Evolutionary conservation across 2,888 invertebrate genomes (phyloP).

Genomic region (Gerris lacustris): DNA sequence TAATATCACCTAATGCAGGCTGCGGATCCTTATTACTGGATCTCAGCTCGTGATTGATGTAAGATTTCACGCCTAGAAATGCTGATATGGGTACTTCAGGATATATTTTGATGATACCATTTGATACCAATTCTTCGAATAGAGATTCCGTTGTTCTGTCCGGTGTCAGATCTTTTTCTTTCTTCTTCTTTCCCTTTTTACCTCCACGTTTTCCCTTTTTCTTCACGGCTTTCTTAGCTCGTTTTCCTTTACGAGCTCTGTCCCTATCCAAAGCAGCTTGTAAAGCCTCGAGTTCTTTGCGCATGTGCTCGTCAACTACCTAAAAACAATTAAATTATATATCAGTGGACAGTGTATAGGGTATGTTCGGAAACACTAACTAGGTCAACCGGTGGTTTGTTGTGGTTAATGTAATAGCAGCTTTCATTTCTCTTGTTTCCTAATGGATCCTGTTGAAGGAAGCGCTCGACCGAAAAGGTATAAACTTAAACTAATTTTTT

Average conservation of each 20-base stretch:
- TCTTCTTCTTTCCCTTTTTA: conserved; percentile 84
- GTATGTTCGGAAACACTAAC: no score
- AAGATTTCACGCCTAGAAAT: conserved; percentile 70
- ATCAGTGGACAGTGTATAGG: not conserved
- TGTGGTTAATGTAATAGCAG: no score
- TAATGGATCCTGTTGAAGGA: no score
- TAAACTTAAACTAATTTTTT: no score
- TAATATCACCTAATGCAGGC: conserved; percentile 62
- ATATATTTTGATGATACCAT: conserved; percentile 77
- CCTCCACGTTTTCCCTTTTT: conserved; percentile 62
- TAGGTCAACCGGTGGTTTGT: no score
- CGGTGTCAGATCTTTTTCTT: conserved; percentile 86
- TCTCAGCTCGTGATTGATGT: conserved; percentile 45
- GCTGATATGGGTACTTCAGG: conserved; percentile 53
- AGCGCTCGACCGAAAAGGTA: no score
- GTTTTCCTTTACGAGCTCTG: conserved; percentile 59
- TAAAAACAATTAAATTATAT: conserved; percentile 23
- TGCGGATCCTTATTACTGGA: conserved; percentile 45
- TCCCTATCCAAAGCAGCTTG: conserved; percentile 62
- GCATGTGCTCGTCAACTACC: conserved; percentile 35
- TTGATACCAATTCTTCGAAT: conserved; percentile 80
- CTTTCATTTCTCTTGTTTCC: no score
- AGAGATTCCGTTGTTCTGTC: conserved; percentile 81
- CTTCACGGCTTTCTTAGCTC: conserved; percentile 58
- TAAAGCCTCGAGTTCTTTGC: conserved; percentile 46